These are phyloP conservation scores for Laticauda laticaudata DNA, from an alignment of 2,113 vertebrate species.

Conservation along the genomic window DNA sequence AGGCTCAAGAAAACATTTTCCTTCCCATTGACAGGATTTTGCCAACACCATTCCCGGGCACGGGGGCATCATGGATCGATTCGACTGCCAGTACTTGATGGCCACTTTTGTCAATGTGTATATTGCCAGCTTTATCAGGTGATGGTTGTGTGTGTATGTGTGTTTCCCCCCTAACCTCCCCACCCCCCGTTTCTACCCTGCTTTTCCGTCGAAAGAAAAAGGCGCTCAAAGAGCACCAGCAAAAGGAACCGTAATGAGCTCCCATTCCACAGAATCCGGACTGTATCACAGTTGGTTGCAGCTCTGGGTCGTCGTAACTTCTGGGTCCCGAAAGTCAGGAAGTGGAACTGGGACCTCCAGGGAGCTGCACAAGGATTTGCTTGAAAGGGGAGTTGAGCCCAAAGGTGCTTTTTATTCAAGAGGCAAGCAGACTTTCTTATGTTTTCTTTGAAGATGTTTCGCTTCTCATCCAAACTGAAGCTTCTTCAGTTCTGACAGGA, in stretches of 20 bases:
- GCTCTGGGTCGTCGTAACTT: no score
- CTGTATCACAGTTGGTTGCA: background rate
- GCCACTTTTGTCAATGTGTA: conserved; percentile 99
- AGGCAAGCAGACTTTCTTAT: no score
- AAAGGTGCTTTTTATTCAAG: no score
- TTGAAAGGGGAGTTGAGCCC: background rate
- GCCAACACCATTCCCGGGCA: conserved; percentile 97
- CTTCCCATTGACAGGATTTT: conserved; percentile 80
- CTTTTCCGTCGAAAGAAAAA: background rate
- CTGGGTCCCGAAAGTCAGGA: background rate
- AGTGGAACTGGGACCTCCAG: background rate
- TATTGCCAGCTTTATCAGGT: conserved; percentile 99
- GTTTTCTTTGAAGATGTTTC: no score
- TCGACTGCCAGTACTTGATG: conserved; percentile 99
- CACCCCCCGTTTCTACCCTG: background rate
- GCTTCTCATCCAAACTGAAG: no score
- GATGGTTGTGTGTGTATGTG: background rate
- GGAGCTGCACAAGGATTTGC: background rate
- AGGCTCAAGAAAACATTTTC: background rate
- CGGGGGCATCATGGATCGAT: conserved; percentile 97
- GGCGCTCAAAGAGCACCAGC: no score
- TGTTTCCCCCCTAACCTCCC: background rate
- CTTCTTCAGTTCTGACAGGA: no score
- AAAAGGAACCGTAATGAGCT: background rate
- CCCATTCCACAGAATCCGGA: background rate